Evolutionary conservation across 2,797 vertebrate genomes (phyloP).

Genomic region (Pangasius larnaudii): DNA sequence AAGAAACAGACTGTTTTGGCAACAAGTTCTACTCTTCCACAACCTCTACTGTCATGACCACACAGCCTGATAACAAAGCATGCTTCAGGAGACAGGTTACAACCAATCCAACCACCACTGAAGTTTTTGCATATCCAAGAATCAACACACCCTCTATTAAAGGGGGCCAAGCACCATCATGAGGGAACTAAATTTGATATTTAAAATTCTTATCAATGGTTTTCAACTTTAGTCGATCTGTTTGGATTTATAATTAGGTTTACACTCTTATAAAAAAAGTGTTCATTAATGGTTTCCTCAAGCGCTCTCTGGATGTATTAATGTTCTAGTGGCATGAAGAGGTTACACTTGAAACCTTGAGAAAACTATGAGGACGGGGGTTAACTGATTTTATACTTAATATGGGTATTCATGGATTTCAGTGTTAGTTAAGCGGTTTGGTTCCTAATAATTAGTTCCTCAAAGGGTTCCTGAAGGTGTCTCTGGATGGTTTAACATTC

Average conservation of each 20-base stretch:
- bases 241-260: not conserved
- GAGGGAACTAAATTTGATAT: conserved; percentile 46
- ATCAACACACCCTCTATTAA: conserved; percentile 66
- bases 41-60: conserved; percentile 79
- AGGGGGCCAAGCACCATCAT: conserved; percentile 59
- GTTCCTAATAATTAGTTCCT: not conserved
- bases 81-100: conserved; percentile 62
- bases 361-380: conserved; percentile 43
- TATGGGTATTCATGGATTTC: not conserved
- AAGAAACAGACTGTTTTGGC: conserved; percentile 79
- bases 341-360: not conserved
- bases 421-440: not conserved
- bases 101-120: conserved; percentile 66
- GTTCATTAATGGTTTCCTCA: not conserved
- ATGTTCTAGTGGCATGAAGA: not conserved
- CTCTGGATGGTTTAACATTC: not conserved
- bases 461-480: not conserved
- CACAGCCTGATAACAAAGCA: conserved; percentile 75
- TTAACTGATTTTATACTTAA: not conserved
- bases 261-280: not conserved
- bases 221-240: not conserved
- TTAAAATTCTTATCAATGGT: not conserved
- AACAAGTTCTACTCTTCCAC: conserved; percentile 80
- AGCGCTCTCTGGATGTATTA: not conserved
- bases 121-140: conserved; percentile 75